phyloP scores from a whole-genome alignment of 2,888 invertebrate genomes.

The Cinara cedri region DNA sequence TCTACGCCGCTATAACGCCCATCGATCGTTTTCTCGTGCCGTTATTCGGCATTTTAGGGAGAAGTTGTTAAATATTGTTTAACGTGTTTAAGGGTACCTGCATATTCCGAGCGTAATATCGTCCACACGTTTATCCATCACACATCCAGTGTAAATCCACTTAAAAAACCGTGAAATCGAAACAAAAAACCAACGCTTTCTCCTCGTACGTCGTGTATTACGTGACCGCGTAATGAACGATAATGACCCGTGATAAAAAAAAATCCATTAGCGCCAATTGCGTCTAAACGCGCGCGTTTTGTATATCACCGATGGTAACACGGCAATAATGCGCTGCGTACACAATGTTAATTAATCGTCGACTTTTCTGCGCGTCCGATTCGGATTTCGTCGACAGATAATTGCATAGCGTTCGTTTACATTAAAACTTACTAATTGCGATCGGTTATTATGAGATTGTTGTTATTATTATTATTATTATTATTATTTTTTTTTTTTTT shows the following conservation, averaged over 20 bases:
- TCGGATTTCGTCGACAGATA: slow-evolving; percentile 3
- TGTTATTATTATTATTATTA: no score
- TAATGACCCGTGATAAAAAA: slow-evolving; percentile 40
- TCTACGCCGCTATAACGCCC: no score
- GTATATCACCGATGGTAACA: neutral
- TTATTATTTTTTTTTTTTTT: no score
- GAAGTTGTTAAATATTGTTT: slow-evolving; percentile 4
- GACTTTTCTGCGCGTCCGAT: no score
- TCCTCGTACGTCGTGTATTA: slow-evolving; percentile 13
- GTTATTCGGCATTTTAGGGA: no score
- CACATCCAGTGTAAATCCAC: slow-evolving; percentile 17
- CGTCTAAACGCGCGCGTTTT: slow-evolving; percentile 3
- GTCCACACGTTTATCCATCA: neutral
- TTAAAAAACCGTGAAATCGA: slow-evolving; percentile 43
- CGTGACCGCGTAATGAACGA: neutral
- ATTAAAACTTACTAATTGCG: neutral
- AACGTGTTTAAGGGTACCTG: slow-evolving; percentile 2
- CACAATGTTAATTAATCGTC: neutral
- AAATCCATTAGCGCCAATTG: slow-evolving; percentile 36
- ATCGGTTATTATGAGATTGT: no score
- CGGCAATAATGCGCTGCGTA: neutral
- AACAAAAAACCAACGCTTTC: slow-evolving; percentile 32
- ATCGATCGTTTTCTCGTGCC: no score
- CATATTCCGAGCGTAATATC: neutral
- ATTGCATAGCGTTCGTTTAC: slow-evolving; percentile 11